Percentiles rank a stretch among this genome's conserved stretches.
Evolutionary conservation across 1,140 invertebrate genomes (phyloP).

Genomic region (Chrysoperla carnea): DNA sequence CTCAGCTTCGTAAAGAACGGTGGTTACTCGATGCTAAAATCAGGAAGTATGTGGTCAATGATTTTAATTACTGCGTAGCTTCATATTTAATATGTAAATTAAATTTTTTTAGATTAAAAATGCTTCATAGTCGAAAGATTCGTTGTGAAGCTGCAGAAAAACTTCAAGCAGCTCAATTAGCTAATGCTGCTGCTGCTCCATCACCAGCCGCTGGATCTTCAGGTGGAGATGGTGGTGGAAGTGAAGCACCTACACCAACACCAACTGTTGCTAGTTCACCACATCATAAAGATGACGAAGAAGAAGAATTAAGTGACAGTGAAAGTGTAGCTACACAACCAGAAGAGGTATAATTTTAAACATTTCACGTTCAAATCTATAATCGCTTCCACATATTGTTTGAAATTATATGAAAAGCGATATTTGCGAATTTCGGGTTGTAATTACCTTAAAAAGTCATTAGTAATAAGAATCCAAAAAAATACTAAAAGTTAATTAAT

Average conservation of each 20-base stretch:
- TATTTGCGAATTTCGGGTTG: too few species aligned
- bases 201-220: conserved; percentile 17
- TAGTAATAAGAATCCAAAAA: too few species aligned
- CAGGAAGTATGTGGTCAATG: conserved; percentile 48
- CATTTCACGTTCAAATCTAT: too few species aligned
- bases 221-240: conserved; percentile 21
- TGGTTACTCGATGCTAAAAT: conserved; percentile 76
- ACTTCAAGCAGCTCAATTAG: conserved; percentile 18
- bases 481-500: too few species aligned
- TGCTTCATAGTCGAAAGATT: conserved; percentile 56
- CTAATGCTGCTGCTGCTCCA: conserved; percentile 14
- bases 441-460: too few species aligned
- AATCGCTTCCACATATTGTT: too few species aligned
- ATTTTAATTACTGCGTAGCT: neutral
- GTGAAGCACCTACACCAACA: conserved; percentile 24
- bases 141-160: conserved; percentile 52
- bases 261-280: conserved; percentile 21
- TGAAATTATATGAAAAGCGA: too few species aligned
- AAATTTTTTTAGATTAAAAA: conserved; percentile 33
- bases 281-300: conserved; percentile 34
- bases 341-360: conserved; percentile 53
- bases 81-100: neutral
- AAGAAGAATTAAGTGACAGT: conserved; percentile 57
- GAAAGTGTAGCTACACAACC: conserved; percentile 74
- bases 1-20: conserved; percentile 57